Evolutionary conservation across 2,797 vertebrate genomes (phyloP).

Genomic region (Furcifer pardalis): DNA sequence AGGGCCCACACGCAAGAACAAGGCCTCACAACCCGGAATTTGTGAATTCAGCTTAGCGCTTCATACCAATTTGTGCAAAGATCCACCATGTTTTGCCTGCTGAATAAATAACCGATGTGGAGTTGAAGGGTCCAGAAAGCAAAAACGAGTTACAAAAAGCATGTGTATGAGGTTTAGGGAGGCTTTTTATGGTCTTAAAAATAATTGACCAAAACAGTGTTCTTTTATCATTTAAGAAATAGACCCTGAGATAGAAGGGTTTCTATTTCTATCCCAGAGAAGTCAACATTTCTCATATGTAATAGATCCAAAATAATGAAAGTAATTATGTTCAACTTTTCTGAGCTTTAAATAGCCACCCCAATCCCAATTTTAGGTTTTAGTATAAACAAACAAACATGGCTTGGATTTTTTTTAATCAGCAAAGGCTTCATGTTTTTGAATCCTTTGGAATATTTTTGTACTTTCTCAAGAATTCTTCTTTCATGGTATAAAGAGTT

Average conservation of each 20-base stretch:
- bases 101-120: background rate
- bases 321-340: conserved; percentile 46
- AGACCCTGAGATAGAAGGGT: background rate
- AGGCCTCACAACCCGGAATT: too few relatives aligned
- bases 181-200: background rate
- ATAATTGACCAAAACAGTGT: background rate
- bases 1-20: too few relatives aligned
- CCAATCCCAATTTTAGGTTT: conserved; percentile 40
- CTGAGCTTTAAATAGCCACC: conserved; percentile 59
- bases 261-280: conserved; percentile 13
- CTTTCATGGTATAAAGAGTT: conserved; percentile 37
- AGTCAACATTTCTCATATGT: conserved; percentile 27
- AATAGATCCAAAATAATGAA: background rate
- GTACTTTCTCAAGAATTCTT: conserved; percentile 30
- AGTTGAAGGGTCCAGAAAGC: background rate
- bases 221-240: conserved; percentile 6
- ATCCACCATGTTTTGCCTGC: background rate
- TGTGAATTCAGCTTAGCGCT: too few relatives aligned
- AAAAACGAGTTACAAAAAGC: background rate
- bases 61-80: too few relatives aligned
- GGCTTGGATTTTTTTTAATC: conserved; percentile 27
- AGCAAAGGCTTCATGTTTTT: conserved; percentile 2
- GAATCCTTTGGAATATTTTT: conserved; percentile 23
- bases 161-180: too few relatives aligned
- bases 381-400: conserved; percentile 48